Conservation (phyloP, 2,797 vertebrate genomes). For the Sebastes umbrosus region DNA sequence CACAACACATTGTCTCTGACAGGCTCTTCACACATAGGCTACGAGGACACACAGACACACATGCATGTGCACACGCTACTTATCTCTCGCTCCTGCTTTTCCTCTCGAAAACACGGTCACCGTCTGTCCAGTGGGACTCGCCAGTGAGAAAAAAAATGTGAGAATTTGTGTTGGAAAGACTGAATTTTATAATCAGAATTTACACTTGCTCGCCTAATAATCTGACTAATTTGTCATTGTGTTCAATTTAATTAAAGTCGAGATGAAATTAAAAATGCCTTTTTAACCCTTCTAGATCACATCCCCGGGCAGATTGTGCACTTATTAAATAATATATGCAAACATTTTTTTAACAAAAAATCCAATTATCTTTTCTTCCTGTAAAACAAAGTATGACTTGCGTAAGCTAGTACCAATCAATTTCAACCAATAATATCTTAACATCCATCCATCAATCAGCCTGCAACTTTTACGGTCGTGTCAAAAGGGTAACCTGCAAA, state of each 20-base stretch:
- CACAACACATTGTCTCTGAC: conserved; percentile 68
- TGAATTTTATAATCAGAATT: background rate
- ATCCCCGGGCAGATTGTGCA: no score
- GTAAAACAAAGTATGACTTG: no score
- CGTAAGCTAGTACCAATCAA: no score
- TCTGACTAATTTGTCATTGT: background rate
- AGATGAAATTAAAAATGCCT: no score
- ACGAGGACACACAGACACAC: conserved; percentile 25
- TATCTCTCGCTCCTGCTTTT: conserved; percentile 16
- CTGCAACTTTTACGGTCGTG: no score
- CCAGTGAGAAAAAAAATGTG: background rate
- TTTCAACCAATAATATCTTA: no score
- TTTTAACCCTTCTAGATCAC: no score
- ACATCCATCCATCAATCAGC: no score
- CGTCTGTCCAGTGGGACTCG: conserved; percentile 11
- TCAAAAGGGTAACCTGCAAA: no score
- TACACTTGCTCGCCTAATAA: background rate
- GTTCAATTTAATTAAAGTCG: background rate
- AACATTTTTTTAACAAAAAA: no score
- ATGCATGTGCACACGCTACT: conserved; percentile 11
- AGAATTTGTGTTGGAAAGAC: background rate
- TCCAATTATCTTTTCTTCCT: no score
- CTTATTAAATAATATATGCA: no score
- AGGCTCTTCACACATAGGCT: conserved; percentile 53
- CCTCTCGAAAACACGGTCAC: background rate